Base-by-base conservation (phyloP, 2,888 invertebrate genomes). In the Scaeva pyrastri region DNA sequence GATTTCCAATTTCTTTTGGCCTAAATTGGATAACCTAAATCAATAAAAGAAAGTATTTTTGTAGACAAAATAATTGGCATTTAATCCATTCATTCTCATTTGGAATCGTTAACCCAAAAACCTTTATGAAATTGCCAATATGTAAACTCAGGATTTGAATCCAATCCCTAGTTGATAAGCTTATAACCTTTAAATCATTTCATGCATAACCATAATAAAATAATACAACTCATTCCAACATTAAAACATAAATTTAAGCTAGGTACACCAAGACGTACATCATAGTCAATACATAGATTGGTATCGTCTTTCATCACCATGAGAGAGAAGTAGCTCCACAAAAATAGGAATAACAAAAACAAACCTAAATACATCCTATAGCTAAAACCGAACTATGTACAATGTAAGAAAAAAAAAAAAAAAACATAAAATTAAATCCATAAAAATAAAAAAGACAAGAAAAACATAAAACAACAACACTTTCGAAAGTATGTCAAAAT, bases 401-500 rank as follows among this genome's bases (percentile, higher is more conserved):
- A 48, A n/a, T n/a, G n/a, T n/a, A n/a, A n/a, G n/a, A n/a, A n/a
- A n/a, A n/a, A n/a, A 64, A 36, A 64, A 12, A 12, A 43, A 68
- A 45, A 36, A 50, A 19, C 10, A 2, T n/a, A n/a, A 8, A 31
- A 31, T 3, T 14, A 50, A 23, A 19, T 26, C 48, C 45, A 41
- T 23, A 26, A 43, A 68, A n/a, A 41, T 23, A 26, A 43, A 50
- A 80, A 43, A 58, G 19, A 56, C 7, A 2, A 52, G 4, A 85
- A 64, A 76, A 45, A 64, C 11, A 52, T 1, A 52, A 52, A 52
- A 52, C 23, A 45, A 66, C 73, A 78, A 64, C 52, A 72, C 50
- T 71, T 74, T 58, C 41, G 66, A 88, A 88, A 88, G 83, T 88
- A 77, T 88, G 88, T 88, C 88, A 88, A 88, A 88, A 88, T 88